Conservation (phyloP, 2,888 invertebrate genomes). For the Platycheirus rosarum region DNA sequence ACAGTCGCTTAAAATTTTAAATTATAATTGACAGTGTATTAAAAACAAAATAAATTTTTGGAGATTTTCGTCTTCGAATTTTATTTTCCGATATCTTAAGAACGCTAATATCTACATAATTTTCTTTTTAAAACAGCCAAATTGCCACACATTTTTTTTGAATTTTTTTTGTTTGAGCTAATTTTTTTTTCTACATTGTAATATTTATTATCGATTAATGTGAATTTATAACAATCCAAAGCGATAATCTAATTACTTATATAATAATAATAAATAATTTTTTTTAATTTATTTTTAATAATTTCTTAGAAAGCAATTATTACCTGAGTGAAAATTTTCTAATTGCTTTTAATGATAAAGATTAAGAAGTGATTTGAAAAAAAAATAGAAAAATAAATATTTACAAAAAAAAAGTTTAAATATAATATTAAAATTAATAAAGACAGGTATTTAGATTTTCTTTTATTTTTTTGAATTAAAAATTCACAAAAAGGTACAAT, state of each 20-base stretch:
- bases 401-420: background rate
- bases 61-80: slow-evolving; percentile 23
- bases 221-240: slow-evolving; percentile 57
- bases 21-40: background rate
- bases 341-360: slow-evolving; percentile 58
- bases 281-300: too few species aligned
- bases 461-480: slow-evolving; percentile 1
- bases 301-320: slow-evolving; percentile 62
- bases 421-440: slow-evolving; percentile 28
- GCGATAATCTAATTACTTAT: slow-evolving; percentile 35
- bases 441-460: slow-evolving; percentile 1
- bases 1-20: background rate
- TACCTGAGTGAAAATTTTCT: slow-evolving; percentile 70
- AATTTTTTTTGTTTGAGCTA: slow-evolving; percentile 3
- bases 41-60: slow-evolving; percentile 1
- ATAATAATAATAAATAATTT: slow-evolving; percentile 20
- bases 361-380: slow-evolving; percentile 11
- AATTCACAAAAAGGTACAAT: slow-evolving; percentile 2
- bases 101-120: slow-evolving; percentile 40
- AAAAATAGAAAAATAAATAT: slow-evolving; percentile 12
- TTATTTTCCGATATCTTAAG: slow-evolving; percentile 42
- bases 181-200: slow-evolving; percentile 33
- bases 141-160: slow-evolving; percentile 21
- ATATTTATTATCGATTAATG: slow-evolving; percentile 32
- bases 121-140: slow-evolving; percentile 43